Percentiles rank a stretch among this genome's conserved stretches.
Conservation (phyloP, 2,888 invertebrate genomes). For the Oscheius sp. region DNA sequence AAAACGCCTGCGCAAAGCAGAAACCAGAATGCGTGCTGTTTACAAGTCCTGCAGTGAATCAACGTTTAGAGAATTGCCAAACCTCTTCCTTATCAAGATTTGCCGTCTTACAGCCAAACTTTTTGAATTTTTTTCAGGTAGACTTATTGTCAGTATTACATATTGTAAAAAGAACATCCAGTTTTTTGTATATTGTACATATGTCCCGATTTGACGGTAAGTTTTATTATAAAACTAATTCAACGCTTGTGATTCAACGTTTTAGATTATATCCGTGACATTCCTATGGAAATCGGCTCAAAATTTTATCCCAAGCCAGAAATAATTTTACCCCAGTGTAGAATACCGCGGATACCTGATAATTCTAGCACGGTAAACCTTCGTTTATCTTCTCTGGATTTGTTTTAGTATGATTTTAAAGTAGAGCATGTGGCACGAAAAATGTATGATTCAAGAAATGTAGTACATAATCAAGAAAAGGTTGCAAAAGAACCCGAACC, state of each 20-base stretch:
- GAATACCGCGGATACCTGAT: background rate
- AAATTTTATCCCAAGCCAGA: conserved; percentile 30
- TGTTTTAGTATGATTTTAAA: conserved; percentile 54
- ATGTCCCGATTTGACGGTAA: conserved; percentile 31
- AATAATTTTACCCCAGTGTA: conserved; percentile 4
- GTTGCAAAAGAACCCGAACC: background rate
- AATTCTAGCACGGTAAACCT: background rate
- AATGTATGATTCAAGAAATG: conserved; percentile 49
- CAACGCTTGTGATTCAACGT: background rate
- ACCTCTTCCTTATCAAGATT: too few species aligned
- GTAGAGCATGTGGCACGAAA: conserved; percentile 52
- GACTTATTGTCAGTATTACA: background rate
- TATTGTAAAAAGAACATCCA: too few species aligned
- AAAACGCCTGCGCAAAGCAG: background rate
- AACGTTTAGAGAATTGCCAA: background rate
- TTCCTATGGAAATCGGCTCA: conserved; percentile 35
- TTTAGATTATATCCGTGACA: conserved; percentile 35
- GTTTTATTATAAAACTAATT: background rate
- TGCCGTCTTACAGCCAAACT: too few species aligned
- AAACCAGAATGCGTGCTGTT: background rate
- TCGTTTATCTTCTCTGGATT: background rate
- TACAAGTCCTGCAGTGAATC: background rate
- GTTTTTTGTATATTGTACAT: background rate
- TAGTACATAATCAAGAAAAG: conserved; percentile 5
- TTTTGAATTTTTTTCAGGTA: too few species aligned